Evolutionary conservation across 2,797 vertebrate species (phyloP), one percentile per base, ranked within the genome.

Genomic region (Gila robusta): DNA sequence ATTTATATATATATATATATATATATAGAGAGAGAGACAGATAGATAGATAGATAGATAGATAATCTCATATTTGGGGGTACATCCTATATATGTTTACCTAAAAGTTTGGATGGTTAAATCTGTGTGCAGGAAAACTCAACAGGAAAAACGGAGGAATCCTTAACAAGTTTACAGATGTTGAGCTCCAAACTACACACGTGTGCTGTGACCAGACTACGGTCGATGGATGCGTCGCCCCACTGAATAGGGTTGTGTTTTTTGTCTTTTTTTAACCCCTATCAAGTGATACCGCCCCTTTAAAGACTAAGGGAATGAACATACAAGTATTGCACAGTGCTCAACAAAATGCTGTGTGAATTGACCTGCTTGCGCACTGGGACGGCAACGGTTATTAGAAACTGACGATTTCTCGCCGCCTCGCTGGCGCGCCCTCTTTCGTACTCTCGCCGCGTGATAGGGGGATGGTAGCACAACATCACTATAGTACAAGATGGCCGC

Each of bases 381-480:
- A 17, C 47, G 95, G 96, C 94, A 92, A 6, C 93, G 91, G 89
- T 92, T 92, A 92, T 90, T 91, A 94, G 94, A 96, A 81, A 94
- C 94, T 91, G 93, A 91, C 93, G 94, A 92, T 37, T 39, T 95
- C 64, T 32, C 14, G 28, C 26, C 12, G 5, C 12, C 59, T 26
- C 59, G 59, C 56, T 12, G 10, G 23, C 4, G 91, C 96, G 91
- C 93, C 54, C 74, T 72, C 81, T 66, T 28, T 47, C 56, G 41
- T 12, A 5, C 76, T 74, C 92, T 93, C 92, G 90, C 92, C 94
- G 93, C 97, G 97, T 97, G 96, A 96, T 96, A 97, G 96, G 95
- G 94, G 94, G 96, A 97, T 97, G 97, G 97, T 96, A 96, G 96
- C 96, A 98, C 97, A 93, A 97, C 96, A 96, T 97, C 97, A 98